Evolutionary conservation across 2,888 invertebrate genomes (phyloP), one percentile per base, ranked within the genome.

Genomic region (Seladonia tumulorum): DNA sequence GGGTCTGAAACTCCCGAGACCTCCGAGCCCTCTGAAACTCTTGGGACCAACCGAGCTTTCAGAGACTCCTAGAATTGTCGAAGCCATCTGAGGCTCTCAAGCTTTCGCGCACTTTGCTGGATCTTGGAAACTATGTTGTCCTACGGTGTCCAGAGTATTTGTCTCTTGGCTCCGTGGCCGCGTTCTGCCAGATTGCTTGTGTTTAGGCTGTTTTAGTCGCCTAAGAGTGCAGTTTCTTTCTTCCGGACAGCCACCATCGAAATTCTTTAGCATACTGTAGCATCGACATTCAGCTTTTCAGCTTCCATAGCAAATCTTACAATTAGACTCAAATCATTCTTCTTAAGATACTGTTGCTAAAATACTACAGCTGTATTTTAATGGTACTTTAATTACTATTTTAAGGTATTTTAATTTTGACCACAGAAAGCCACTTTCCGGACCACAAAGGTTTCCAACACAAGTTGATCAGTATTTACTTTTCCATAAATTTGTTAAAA

Each of bases 1-100:
- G 22, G 35, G 68, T 39, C 68, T 39, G 68, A 68, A 68, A 68
- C 68, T 68, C 39, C 35, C 68, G 68, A 18, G 68, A 68, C 22
- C 22, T 39, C 35, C 35, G 39, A 68, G 66, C 45, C 35, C 57
- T 87, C 72, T 80, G 75, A 82, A 82, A 77, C 82, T 74, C 49
- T 76, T 60, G 60, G 72, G 81, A 83, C 79, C 68, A 12, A 22
- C 35, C 68, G 5, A 22, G 68, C 68, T 35, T 68, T 35, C 68
- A 68, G 68, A 68, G 35, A 68, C 68, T 68, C 35, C 68, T 10
- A 18, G 68, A 18, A 68, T 39, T 39, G 68, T 68, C 35, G 68
- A 68, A 68, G 35, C 35, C 68, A 22, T 39, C 10, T 10, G 68
- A 35, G 68, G 22, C 68, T 68, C 68, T 68, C 35, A 35, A 68